phyloP scores from a whole-genome alignment of 2,113 vertebrate species.

The Pampusana beccarii region DNA sequence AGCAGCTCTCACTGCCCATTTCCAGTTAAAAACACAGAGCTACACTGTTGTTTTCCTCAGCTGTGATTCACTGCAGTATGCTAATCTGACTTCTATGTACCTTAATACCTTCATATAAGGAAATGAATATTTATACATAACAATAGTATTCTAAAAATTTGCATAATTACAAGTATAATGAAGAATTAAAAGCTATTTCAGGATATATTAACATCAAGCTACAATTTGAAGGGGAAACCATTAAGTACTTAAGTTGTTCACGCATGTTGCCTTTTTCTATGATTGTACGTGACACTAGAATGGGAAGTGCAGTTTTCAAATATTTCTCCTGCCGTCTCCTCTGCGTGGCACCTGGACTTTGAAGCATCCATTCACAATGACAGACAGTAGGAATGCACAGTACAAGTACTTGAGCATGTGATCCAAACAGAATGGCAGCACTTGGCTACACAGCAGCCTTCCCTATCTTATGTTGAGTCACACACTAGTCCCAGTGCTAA shows the following conservation, averaged over 20 bases:
- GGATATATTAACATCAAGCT: neutral
- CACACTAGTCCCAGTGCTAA: neutral
- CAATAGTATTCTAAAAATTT: neutral
- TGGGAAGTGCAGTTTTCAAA: neutral
- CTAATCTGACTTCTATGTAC: neutral
- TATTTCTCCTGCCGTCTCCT: neutral
- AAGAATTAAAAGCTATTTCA: neutral
- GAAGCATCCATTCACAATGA: neutral
- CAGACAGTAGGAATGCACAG: neutral
- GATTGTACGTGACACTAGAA: neutral
- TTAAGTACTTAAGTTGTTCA: neutral
- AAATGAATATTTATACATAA: neutral
- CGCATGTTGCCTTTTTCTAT: neutral
- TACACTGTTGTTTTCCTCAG: neutral
- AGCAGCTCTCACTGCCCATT: conserved; percentile 17
- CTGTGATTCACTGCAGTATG: neutral
- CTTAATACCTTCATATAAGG: neutral
- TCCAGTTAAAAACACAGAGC: conserved; percentile 37
- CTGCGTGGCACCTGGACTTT: neutral
- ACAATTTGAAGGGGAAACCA: neutral
- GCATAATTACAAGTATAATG: neutral
- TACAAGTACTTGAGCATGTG: neutral
- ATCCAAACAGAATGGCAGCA: neutral
- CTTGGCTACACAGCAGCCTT: neutral
- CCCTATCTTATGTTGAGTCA: neutral